Evolutionary conservation across 1,140 invertebrate genomes (phyloP), one percentile per base, ranked within the genome.

Genomic region (Drosophila parabipectinata): DNA sequence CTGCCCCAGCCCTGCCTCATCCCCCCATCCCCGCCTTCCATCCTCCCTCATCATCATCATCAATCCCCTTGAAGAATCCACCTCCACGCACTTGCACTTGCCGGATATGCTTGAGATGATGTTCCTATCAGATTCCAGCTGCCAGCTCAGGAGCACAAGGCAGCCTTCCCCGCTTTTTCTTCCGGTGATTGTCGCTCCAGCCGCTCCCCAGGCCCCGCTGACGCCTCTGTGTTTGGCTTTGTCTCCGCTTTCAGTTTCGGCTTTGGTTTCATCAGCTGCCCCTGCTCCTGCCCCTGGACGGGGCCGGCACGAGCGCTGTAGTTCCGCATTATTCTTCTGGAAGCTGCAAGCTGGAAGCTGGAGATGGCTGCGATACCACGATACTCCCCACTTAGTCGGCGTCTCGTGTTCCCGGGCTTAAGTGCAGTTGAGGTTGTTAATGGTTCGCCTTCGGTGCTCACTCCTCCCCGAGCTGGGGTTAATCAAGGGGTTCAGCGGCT

Each of bases 91-190:
- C 66, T 72, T 72, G 63, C 69, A 75, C 68, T 53, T 66, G 75
- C 81, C 82, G 81, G 81, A 84, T 87, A 84, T 84, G 82, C 82
- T 84, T 53, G 56, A 68, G 81, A 85, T 84, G 81, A 85, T 77
- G 82, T 77, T 80, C 77, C 79, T 88, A 88, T 87, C 83, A 87
- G 83, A 77, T 87, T 88, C 79, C 83, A 77, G 74, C 74, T 83
- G 82, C 73, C 59, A 60, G 62, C 55, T 32, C 41, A 44, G 41
- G 41, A 44, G 41, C 14, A 67, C 45, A 39, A 34, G 47, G 69
- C 54, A 53, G 58, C 51, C 45, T 50, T 24, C 50, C 50, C 50
- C 63, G 34, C 57, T 47, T 88, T 83, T 85, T 87, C 83, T 88
- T 87, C 79, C 83, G 84, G 83, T 83, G 72, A 66, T 47, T 47